A percentile compares a stretch with the other conserved stretches of the same genome.
These are phyloP conservation scores for Cyaniris semiargus DNA, from an alignment of 2,888 invertebrate genomes.

Conservation along the genomic window DNA sequence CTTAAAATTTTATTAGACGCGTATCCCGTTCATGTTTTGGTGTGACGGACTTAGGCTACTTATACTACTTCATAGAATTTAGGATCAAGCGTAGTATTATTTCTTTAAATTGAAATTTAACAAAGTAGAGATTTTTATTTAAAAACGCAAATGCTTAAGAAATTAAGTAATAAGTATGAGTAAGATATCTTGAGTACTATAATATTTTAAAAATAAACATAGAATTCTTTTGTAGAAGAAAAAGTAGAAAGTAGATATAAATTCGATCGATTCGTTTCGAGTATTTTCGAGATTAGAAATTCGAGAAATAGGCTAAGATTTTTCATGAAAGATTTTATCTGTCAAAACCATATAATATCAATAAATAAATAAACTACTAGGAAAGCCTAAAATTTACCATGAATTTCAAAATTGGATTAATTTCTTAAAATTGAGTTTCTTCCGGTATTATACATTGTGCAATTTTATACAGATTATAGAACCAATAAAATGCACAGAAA, in stretches of 20 bases:
- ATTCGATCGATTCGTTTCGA: conserved; percentile 31
- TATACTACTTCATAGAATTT: not conserved
- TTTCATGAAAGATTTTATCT: not conserved
- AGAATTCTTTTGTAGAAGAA: not conserved
- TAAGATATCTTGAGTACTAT: not conserved
- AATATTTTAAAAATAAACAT: not conserved
- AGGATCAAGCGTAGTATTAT: conserved; percentile 5
- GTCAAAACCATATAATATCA: not conserved
- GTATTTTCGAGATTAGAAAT: not conserved
- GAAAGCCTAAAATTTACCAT: not conserved
- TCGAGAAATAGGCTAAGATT: not conserved
- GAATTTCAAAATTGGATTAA: not conserved
- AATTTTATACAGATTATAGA: not conserved
- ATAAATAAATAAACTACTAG: conserved; percentile 12
- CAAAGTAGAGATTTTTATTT: not conserved
- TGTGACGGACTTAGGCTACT: conserved; percentile 9
- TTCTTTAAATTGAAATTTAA: not conserved
- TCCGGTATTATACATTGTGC: not conserved
- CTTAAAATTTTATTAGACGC: not conserved
- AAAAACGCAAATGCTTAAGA: not conserved
- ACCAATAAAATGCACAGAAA: not conserved
- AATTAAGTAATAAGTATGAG: not conserved
- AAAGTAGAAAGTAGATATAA: not conserved
- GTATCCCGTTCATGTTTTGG: not conserved
- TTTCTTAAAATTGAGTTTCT: not conserved